Evolutionary conservation across 2,797 vertebrate genomes (phyloP), one percentile per base, ranked within the genome.

Genomic region (Hylomyscus alleni): DNA sequence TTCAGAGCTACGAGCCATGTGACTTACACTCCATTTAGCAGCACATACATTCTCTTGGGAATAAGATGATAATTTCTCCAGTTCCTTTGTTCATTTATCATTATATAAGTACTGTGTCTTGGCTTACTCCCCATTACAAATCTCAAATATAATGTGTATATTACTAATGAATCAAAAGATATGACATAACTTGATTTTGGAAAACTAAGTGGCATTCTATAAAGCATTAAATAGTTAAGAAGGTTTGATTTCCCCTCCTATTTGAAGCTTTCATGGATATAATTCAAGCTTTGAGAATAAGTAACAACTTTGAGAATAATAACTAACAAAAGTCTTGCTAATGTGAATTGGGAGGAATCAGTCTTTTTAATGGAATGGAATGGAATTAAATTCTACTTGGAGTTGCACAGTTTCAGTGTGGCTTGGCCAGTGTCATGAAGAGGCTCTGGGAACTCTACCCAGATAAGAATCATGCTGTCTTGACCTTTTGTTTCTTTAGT

Each of bases 371-470:
- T 1, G 5, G 50, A 89, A 47, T 1, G 5, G 50, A 89, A 31
- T 40, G 13, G 1, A 72, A 15, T 54, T 83, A 22, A 86, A 13
- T 62, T 56, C 22, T 34, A 58, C 20, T 22, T 76, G 72, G 15
- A 44, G 11, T 44, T 5, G 6, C 62, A 12, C 6, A 29, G 2
- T 34, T 11, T 58, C n/a, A 37, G 56, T 54, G 22, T 22, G 47
- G 26, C 19, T 12, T 65, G 0, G 1, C 37, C 11, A 20, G 1
- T 10, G 22, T 7, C 13, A 11, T 6, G 3, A 62, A 62, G 6
- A 13, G 10, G 7, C 24, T n/a, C 34, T 47, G 22, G 19, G 47
- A 20, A 29, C 12, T 65, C 31, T 85, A 89, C 31, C 58, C 81
- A 62, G 13, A 7, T 54, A 14, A 26, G n/a, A 84, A 54, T 90